Evolutionary conservation across 2,113 vertebrate genomes (phyloP), one percentile per base, ranked within the genome.

Genomic region (Halichoeres trimaculatus): DNA sequence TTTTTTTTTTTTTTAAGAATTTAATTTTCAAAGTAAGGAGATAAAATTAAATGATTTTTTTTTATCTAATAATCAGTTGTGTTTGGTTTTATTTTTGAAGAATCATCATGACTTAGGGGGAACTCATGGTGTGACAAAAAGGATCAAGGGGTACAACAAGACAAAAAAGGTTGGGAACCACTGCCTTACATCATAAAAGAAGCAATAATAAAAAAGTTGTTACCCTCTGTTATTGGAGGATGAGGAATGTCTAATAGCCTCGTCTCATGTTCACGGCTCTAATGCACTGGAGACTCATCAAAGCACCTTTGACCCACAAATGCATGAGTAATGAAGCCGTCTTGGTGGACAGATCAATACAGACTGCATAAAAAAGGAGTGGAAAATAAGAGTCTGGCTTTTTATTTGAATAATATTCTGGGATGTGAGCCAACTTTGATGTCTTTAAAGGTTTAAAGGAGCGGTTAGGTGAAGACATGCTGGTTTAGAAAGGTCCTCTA

Each of bases 241-340:
- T 50, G 83, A 80, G 59, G 55, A 58, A n/a, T 23, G 36, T 64
- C 72, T 77, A 75, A 85, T 74, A 47, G 70, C 38, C 56, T 55
- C 19, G 3, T 84, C 70, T 68, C 56, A 72, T 77, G 45, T 81
- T 78, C 76, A 79, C 58, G 70, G 68, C 8, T 74, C 59, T 77
- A 81, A 90, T 76, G 70, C 48, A 57, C 65, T 48, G 22, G 71
- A 71, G 77, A 68, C 70, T 52, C 78, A 87, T 81, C 26, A 26
- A 13, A 24, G 35, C 68, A 74, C 69, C 75, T 83, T 60, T 81
- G 82, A 79, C 74, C 79, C 11, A 9, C 10, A 66, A 74, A 77
- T 77, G 82, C 38, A 84, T 22, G 23, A 68, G 65, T 73, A 79
- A 83, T 83, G 77, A 66, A 76, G 65, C 69, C 47, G 65, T 62